A percentile compares a stretch with the other conserved stretches of the same genome.
These are phyloP conservation scores for Laupala kohalensis DNA, from an alignment of 1,140 invertebrate species.

Conservation along the genomic window DNA sequence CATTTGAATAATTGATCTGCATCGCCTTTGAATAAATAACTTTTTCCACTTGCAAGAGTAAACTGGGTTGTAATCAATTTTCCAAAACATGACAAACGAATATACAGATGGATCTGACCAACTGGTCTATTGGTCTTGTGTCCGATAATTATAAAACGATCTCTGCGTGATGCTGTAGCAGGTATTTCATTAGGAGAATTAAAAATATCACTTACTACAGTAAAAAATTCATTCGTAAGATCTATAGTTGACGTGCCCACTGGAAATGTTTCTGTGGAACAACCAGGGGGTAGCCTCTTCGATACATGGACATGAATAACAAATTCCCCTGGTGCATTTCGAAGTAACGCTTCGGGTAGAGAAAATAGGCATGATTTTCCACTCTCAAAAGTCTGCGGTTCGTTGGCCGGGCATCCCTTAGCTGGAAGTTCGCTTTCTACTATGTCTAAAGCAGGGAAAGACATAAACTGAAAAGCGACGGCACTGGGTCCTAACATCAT, in stretches of 20 bases:
- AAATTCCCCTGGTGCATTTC: slow-evolving; percentile 25
- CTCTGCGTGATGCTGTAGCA: slow-evolving; percentile 35
- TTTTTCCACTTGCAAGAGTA: slow-evolving; percentile 30
- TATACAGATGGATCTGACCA: slow-evolving; percentile 37
- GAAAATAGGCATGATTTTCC: slow-evolving; percentile 35
- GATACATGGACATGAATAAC: slow-evolving; percentile 27
- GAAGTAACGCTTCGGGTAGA: slow-evolving; percentile 20
- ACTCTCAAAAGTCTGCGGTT: slow-evolving; percentile 26
- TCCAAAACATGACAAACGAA: slow-evolving; percentile 47
- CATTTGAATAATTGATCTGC: background rate
- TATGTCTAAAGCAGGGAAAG: slow-evolving; percentile 26
- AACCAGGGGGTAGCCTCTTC: slow-evolving; percentile 27
- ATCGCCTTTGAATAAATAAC: background rate
- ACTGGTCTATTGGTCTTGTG: slow-evolving; percentile 29
- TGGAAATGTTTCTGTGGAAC: slow-evolving; percentile 27
- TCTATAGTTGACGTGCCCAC: slow-evolving; percentile 27
- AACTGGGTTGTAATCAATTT: slow-evolving; percentile 50
- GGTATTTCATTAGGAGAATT: slow-evolving; percentile 39
- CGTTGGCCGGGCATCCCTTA: slow-evolving; percentile 20
- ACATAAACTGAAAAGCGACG: slow-evolving; percentile 24
- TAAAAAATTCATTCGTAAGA: slow-evolving; percentile 23
- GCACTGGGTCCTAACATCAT: slow-evolving; percentile 11
- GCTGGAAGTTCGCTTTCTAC: slow-evolving; percentile 22
- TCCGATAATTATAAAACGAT: background rate
- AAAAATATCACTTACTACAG: slow-evolving; percentile 17